Conservation (phyloP, 1,140 invertebrate genomes). For the Drosophila paulistorum region DNA sequence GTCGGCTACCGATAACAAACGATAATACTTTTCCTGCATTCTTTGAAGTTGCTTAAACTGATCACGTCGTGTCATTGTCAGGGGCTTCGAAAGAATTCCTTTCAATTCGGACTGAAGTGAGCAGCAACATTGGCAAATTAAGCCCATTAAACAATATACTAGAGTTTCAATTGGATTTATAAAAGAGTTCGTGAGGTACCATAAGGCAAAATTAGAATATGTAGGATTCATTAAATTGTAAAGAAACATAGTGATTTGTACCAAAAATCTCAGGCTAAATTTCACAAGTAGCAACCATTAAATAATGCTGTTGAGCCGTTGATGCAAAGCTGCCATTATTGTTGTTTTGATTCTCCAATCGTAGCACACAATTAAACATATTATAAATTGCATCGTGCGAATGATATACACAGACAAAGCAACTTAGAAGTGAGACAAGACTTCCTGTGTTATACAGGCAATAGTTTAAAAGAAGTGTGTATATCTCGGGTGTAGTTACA, state of each 20-base stretch:
- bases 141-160: not conserved
- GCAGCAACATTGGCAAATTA: not conserved
- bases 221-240: too few species aligned
- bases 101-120: not conserved
- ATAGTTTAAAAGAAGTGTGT: too few species aligned
- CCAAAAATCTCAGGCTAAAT: too few species aligned
- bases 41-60: not conserved
- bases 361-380: slow-evolving; percentile 3
- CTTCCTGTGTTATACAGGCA: too few species aligned
- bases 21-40: not conserved
- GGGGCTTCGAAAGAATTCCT: not conserved
- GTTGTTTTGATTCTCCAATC: not conserved
- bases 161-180: not conserved
- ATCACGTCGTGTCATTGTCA: not conserved
- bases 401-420: slow-evolving; percentile 3
- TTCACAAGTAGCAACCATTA: too few species aligned
- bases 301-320: not conserved
- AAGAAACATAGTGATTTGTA: too few species aligned
- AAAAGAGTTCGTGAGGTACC: not conserved
- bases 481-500: too few species aligned
- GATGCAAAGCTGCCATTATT: not conserved
- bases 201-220: not conserved
- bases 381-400: slow-evolving; percentile 30
- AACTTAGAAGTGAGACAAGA: not conserved
- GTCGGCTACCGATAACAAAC: not conserved